phyloP scores from a whole-genome alignment of 2,797 vertebrate species.

The Pempheris klunzingeri region DNA sequence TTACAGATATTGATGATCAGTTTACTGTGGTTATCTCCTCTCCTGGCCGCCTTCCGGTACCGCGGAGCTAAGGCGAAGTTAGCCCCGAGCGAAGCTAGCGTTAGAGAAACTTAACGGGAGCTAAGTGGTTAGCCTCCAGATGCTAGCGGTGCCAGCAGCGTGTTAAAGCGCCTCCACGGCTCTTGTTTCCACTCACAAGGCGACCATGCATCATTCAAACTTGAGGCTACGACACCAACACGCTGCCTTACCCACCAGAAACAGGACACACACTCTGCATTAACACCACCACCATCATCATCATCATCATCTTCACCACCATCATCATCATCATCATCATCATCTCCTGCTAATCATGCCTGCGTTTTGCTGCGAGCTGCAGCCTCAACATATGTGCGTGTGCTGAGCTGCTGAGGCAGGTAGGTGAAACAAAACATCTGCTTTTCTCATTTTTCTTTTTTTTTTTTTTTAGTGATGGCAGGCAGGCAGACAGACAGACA shows the following conservation, averaged over 20 bases:
- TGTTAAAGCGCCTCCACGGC: constrained; percentile 52
- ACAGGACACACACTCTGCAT: too few species aligned
- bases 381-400: constrained; percentile 11
- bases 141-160: constrained; percentile 53
- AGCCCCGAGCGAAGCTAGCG: too few species aligned
- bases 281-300: too few species aligned
- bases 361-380: neutral
- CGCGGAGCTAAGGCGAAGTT: too few species aligned
- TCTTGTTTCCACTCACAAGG: constrained; percentile 28
- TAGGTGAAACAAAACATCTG: constrained; percentile 57
- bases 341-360: neutral
- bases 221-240: neutral
- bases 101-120: constrained; percentile 34
- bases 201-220: constrained; percentile 7
- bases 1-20: neutral
- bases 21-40: too few species aligned
- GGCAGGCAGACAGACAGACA: neutral
- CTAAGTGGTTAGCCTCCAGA: constrained; percentile 47
- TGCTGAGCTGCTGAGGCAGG: constrained; percentile 45
- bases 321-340: too few species aligned
- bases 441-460: constrained; percentile 30
- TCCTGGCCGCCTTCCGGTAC: neutral
- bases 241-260: too few species aligned
- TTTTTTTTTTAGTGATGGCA: constrained; percentile 31
- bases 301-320: too few species aligned